Conservation (phyloP, 1,140 invertebrate species). For the Pogonognathellus flavescens region DNA sequence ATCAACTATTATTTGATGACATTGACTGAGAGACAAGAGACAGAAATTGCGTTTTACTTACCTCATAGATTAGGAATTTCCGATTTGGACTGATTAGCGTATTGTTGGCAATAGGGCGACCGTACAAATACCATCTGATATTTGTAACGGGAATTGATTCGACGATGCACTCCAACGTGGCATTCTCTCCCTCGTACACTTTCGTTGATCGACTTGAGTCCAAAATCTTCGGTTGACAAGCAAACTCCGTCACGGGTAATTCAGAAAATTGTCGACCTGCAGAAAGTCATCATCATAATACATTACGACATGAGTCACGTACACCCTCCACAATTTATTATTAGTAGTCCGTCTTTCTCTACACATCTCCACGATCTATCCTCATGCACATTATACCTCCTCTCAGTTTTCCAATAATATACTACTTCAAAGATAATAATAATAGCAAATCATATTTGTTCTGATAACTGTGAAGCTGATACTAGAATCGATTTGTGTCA, state of each 20-base stretch:
- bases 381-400: too few species aligned
- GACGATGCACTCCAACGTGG: slow-evolving; percentile 84
- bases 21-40: background rate
- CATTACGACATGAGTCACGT: too few species aligned
- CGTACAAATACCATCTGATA: slow-evolving; percentile 90
- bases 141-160: slow-evolving; percentile 84
- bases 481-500: too few species aligned
- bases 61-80: slow-evolving; percentile 83
- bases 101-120: slow-evolving; percentile 83
- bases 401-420: too few species aligned
- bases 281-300: slow-evolving; percentile 20
- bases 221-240: slow-evolving; percentile 86
- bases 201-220: slow-evolving; percentile 80
- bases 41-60: slow-evolving; percentile 69
- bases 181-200: slow-evolving; percentile 84
- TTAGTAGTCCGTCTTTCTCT: too few species aligned
- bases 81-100: slow-evolving; percentile 80
- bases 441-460: too few species aligned
- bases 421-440: too few species aligned
- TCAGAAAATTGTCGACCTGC: slow-evolving; percentile 76
- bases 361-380: too few species aligned
- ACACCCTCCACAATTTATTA: too few species aligned
- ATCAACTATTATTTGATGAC: too few species aligned
- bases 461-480: too few species aligned
- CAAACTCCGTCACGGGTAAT: slow-evolving; percentile 85